phyloP scores from a whole-genome alignment of 2,113 vertebrate genomes.

The Paedocypris sp. region DNA sequence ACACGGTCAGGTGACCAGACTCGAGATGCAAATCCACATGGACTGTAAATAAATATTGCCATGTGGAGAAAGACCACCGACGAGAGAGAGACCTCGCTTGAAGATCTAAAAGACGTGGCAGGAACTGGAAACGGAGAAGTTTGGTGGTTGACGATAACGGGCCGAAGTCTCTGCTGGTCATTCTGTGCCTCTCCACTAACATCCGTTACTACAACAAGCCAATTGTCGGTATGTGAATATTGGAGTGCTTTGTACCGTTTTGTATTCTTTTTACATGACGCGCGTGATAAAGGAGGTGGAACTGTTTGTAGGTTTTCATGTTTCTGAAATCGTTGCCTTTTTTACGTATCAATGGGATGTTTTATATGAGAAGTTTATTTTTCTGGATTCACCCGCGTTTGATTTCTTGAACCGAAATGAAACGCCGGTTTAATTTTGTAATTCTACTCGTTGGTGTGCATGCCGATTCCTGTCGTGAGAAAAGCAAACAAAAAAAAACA shows the following conservation, averaged over 20 bases:
- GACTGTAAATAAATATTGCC: conserved; percentile 30
- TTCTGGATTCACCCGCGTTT: conserved; percentile 59
- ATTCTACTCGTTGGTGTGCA: conserved; percentile 59
- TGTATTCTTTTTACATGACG: conserved; percentile 49
- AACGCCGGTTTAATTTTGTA: conserved; percentile 58
- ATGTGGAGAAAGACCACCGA: conserved; percentile 21
- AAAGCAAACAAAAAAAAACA: conserved; percentile 40
- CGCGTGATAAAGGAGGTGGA: conserved; percentile 52
- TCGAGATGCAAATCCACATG: conserved; percentile 6
- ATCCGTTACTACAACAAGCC: conserved; percentile 48
- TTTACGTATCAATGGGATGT: conserved; percentile 58
- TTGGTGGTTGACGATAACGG: conserved; percentile 19
- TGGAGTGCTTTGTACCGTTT: conserved; percentile 67
- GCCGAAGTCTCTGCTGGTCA: conserved; percentile 35
- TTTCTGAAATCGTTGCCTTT: conserved; percentile 50
- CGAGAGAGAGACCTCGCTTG: too few relatives aligned
- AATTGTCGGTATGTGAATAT: conserved; percentile 54
- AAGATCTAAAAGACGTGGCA: too few relatives aligned
- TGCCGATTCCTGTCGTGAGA: conserved; percentile 54
- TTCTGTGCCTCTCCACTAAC: conserved; percentile 60
- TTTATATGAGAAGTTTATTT: conserved; percentile 65
- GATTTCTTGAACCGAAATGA: conserved; percentile 36
- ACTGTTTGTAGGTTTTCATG: conserved; percentile 55
- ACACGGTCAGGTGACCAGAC: too few relatives aligned
- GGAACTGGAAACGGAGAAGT: too few relatives aligned